phyloP scores from a whole-genome alignment of 2,797 vertebrate genomes.

The Poeciliopsis paucimaculata region DNA sequence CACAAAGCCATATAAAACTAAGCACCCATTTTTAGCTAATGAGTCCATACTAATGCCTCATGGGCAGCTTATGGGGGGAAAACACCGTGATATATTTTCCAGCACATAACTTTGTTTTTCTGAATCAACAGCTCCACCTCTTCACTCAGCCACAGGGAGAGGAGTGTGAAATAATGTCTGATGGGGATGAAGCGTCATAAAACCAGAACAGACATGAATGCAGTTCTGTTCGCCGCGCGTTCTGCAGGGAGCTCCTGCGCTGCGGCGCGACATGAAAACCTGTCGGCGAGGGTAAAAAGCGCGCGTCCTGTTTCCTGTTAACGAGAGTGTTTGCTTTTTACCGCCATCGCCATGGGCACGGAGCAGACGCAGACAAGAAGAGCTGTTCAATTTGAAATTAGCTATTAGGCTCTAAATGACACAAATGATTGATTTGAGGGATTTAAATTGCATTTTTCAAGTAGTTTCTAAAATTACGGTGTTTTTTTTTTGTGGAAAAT shows the following conservation, averaged over 20 bases:
- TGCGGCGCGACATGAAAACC: conserved; percentile 12
- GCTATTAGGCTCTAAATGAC: background rate
- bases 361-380: conserved; percentile 7
- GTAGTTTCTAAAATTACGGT: background rate
- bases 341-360: conserved; percentile 3
- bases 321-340: conserved; percentile 38
- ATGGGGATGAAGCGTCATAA: conserved; percentile 36
- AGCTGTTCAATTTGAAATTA: background rate
- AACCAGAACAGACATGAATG: conserved; percentile 31
- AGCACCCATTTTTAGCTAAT: conserved; percentile 63
- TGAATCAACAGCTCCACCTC: conserved; percentile 66
- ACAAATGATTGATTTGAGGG: background rate
- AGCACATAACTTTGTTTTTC: conserved; percentile 67
- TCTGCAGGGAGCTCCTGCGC: conserved; percentile 19
- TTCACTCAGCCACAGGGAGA: conserved; percentile 26
- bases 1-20: conserved; percentile 76
- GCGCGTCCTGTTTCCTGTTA: conserved; percentile 19
- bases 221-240: conserved; percentile 10
- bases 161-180: conserved; percentile 54
- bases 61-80: conserved; percentile 66
- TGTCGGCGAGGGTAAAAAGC: conserved; percentile 13
- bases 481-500: background rate
- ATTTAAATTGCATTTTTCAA: background rate
- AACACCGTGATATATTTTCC: conserved; percentile 73
- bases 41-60: conserved; percentile 60